Evolutionary conservation across 1,140 invertebrate genomes (phyloP).

Genomic region (Paralvinella palmiformis): DNA sequence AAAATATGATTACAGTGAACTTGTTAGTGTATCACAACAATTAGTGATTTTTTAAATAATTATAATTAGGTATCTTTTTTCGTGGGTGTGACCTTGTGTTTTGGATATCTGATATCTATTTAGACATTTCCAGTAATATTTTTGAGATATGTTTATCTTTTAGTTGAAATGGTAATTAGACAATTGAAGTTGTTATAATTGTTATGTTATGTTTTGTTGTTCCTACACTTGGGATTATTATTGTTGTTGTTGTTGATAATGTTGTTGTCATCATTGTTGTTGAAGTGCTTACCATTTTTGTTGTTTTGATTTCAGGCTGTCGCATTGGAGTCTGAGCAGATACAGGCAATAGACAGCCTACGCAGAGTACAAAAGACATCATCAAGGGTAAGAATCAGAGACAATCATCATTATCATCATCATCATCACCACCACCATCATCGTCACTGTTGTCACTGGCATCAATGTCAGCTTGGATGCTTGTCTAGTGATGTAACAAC

Average conservation of each 20-base stretch:
- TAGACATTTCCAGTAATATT: not conserved
- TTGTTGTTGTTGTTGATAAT: not conserved
- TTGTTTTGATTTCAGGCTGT: not conserved
- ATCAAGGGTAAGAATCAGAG: slow-evolving; percentile 33
- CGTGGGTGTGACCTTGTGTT: too few relatives aligned
- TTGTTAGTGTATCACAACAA: too few relatives aligned
- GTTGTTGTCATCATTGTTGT: not conserved
- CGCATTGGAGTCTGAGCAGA: slow-evolving; percentile 33
- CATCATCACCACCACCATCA: not conserved
- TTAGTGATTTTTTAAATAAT: too few relatives aligned
- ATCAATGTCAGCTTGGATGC: not conserved
- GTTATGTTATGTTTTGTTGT: not conserved
- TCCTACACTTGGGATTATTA: not conserved
- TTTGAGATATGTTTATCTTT: not conserved
- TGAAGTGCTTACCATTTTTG: not conserved
- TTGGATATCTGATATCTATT: too few relatives aligned
- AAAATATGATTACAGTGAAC: too few relatives aligned
- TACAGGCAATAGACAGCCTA: slow-evolving; percentile 38
- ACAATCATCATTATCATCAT: not conserved
- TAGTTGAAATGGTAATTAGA: not conserved
- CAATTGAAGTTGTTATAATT: not conserved
- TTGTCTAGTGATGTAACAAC: not conserved
- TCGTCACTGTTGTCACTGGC: not conserved
- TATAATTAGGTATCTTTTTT: too few relatives aligned
- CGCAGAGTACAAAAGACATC: slow-evolving; percentile 38